Percentiles rank a stretch among this genome's conserved stretches.
These are phyloP conservation scores for Haplotaxodon microlepis DNA, from an alignment of 2,113 vertebrate species.

Conservation along the genomic window DNA sequence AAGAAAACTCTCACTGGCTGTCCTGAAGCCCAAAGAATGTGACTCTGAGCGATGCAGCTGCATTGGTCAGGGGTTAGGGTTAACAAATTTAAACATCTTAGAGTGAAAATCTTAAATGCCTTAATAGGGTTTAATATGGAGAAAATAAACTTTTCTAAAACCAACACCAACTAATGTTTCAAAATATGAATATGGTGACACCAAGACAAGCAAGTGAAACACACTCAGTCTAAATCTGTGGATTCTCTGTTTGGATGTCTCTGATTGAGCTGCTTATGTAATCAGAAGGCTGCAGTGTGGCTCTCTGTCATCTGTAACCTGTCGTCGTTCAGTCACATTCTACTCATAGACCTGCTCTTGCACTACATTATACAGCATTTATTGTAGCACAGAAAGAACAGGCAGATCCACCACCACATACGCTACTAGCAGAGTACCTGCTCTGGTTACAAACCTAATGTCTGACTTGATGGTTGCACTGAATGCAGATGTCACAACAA, in stretches of 20 bases:
- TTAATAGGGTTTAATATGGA: background rate
- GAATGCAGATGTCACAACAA: background rate
- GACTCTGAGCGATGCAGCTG: background rate
- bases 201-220: background rate
- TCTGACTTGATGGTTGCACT: background rate
- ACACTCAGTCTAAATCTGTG: background rate
- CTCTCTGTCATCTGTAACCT: background rate
- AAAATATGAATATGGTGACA: background rate
- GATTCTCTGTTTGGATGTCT: background rate
- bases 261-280: background rate
- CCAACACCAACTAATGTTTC: background rate
- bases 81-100: background rate
- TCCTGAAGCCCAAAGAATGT: background rate
- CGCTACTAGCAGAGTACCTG: background rate
- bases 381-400: background rate
- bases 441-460: background rate
- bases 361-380: background rate
- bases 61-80: background rate
- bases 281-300: background rate
- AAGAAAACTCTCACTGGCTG: background rate
- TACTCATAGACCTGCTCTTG: background rate
- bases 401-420: background rate
- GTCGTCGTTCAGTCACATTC: background rate
- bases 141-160: background rate
- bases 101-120: rapidly evolving